A percentile compares a stretch with the other conserved stretches of the same genome.
These are phyloP conservation scores for Blastobasis lacticolella DNA, from an alignment of 2,888 invertebrate species.

Conservation along the genomic window DNA sequence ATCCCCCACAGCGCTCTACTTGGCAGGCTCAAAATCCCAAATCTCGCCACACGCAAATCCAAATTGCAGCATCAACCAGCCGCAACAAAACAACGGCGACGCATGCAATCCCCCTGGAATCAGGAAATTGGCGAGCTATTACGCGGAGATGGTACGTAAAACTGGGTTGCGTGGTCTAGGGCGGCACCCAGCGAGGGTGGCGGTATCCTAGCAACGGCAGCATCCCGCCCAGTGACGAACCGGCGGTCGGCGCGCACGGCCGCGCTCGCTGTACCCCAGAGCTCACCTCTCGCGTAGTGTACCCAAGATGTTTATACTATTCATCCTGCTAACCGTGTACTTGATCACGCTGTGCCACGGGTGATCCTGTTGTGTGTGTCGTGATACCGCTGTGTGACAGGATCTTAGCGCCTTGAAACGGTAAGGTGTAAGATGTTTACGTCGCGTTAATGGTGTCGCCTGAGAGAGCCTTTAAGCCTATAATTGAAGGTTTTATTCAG, in stretches of 20 bases:
- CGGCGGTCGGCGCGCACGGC: constrained; percentile 37
- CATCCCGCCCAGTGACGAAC: constrained; percentile 66
- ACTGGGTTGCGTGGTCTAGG: constrained; percentile 68
- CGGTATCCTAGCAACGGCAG: constrained; percentile 69
- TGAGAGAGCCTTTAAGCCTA: no score
- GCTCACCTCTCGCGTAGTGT: constrained; percentile 10
- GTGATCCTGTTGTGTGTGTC: constrained; percentile 13
- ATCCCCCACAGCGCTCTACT: no score
- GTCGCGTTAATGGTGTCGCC: no score
- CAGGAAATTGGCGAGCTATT: constrained; percentile 68
- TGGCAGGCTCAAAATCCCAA: no score
- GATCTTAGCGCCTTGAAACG: no score
- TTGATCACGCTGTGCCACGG: constrained; percentile 62
- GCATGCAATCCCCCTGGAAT: constrained; percentile 42
- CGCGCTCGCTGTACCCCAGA: constrained; percentile 37
- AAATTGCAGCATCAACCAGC: not conserved
- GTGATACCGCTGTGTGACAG: no score
- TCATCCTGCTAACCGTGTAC: constrained; percentile 63
- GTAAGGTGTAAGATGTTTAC: no score
- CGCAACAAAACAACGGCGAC: constrained; percentile 1
- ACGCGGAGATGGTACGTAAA: constrained; percentile 66
- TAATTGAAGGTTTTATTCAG: no score
- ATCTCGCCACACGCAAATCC: not conserved
- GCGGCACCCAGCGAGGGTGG: constrained; percentile 58
- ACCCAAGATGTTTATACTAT: constrained; percentile 59